A percentile compares a stretch with the other conserved stretches of the same genome.
These are phyloP conservation scores for Nesometra sesokonis DNA, from an alignment of 35 echinoderm and acorn worm species.

Conservation along the genomic window DNA sequence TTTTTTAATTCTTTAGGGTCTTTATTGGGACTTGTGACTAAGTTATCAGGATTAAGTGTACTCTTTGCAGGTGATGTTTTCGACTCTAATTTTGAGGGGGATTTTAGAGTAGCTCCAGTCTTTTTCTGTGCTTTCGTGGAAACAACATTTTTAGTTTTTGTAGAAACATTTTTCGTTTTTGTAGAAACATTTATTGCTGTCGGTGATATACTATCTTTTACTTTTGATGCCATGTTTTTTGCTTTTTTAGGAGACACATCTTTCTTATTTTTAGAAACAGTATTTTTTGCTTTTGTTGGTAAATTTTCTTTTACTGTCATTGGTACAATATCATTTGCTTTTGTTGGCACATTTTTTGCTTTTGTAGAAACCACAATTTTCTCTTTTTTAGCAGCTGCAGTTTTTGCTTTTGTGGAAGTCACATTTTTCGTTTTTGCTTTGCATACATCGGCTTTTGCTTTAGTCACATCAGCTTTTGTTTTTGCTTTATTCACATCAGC, in stretches of 20 bases:
- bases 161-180: background rate
- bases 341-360: no score
- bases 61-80: background rate
- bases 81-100: background rate
- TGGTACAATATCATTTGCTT: no score
- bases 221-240: no score
- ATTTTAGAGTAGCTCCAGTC: conserved; percentile 6
- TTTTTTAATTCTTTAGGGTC: background rate
- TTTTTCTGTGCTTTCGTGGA: background rate
- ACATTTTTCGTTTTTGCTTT: no score
- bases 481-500: background rate
- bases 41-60: background rate
- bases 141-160: conserved; percentile 3
- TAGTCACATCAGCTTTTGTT: background rate
- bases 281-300: no score
- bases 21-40: background rate
- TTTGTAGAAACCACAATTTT: no score
- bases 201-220: background rate
- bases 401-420: no score
- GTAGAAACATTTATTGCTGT: conserved; percentile 1
- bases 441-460: background rate
- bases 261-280: no score
- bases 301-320: no score
- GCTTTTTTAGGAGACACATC: no score
- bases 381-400: no score